Conservation (phyloP, 2,113 vertebrate species). For the Cepphus grylle region DNA sequence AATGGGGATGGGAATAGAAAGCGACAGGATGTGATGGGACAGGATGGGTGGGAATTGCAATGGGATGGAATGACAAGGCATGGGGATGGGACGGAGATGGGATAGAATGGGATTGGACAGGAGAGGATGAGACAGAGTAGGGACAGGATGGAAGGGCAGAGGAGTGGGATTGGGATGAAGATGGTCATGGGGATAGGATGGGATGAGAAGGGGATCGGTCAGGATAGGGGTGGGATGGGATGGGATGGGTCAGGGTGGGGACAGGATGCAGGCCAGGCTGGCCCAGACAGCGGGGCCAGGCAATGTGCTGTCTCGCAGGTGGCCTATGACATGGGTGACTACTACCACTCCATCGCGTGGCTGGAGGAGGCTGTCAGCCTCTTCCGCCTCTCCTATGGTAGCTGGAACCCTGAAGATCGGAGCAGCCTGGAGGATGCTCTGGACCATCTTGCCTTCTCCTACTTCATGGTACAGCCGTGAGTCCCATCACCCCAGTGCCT, state of each 20-base stretch:
- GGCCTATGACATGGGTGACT: slow-evolving; percentile 88
- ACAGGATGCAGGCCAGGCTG: not conserved
- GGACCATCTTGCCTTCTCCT: slow-evolving; percentile 92
- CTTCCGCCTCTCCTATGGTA: slow-evolving; percentile 77
- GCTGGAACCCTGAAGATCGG: slow-evolving; percentile 84
- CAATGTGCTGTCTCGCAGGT: slow-evolving; percentile 67
- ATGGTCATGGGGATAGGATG: not conserved
- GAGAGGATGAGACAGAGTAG: not conserved
- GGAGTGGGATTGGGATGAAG: not conserved
- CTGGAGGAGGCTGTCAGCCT: slow-evolving; percentile 87
- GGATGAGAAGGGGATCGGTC: too few species aligned
- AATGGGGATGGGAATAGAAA: not conserved
- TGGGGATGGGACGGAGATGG: not conserved
- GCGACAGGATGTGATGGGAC: not conserved
- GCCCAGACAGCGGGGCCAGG: not conserved
- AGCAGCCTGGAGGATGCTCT: slow-evolving; percentile 88
- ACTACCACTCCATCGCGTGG: slow-evolving; percentile 91
- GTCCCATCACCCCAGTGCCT: too few species aligned
- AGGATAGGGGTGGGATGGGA: too few species aligned
- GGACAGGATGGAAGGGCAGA: too few species aligned
- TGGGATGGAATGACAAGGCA: not conserved
- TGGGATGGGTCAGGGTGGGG: not conserved
- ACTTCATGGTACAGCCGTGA: slow-evolving; percentile 78
- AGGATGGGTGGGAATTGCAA: not conserved
- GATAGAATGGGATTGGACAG: not conserved